phyloP scores from a whole-genome alignment of 2,888 invertebrate species.

The Dryobota labecula region DNA sequence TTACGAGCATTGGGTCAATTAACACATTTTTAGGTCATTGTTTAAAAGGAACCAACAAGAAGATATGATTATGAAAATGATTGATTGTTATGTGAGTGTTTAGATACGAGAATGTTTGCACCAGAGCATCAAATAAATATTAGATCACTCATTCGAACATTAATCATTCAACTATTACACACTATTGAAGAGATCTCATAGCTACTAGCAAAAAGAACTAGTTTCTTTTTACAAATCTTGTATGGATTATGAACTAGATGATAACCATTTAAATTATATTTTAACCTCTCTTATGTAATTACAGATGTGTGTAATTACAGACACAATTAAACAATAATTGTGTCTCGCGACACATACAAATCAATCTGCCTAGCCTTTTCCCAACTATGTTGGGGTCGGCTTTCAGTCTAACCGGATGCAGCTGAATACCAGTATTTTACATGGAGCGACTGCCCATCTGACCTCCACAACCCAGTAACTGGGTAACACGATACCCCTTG shows the following conservation, averaged over 20 bases:
- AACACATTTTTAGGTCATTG: background rate
- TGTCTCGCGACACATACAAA: too few species aligned
- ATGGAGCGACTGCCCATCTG: too few species aligned
- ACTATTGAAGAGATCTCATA: background rate
- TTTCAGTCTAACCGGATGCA: too few species aligned
- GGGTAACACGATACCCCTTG: too few species aligned
- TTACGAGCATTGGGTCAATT: background rate
- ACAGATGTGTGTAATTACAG: too few species aligned
- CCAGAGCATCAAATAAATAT: slow-evolving; percentile 6
- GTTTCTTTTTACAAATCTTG: background rate
- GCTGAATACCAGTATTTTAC: too few species aligned
- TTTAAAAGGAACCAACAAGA: background rate
- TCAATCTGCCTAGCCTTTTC: too few species aligned
- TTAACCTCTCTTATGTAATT: too few species aligned
- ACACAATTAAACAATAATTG: too few species aligned
- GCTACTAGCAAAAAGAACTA: background rate
- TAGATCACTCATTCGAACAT: background rate
- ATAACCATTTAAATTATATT: background rate
- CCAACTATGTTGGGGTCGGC: too few species aligned
- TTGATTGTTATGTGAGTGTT: slow-evolving; percentile 25
- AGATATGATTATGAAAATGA: slow-evolving; percentile 13
- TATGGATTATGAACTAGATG: background rate
- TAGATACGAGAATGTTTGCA: slow-evolving; percentile 18
- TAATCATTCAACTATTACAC: slow-evolving; percentile 15
- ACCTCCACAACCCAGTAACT: too few species aligned